Conservation (phyloP, 2,797 vertebrate genomes). For the Pangasius krempfi region DNA sequence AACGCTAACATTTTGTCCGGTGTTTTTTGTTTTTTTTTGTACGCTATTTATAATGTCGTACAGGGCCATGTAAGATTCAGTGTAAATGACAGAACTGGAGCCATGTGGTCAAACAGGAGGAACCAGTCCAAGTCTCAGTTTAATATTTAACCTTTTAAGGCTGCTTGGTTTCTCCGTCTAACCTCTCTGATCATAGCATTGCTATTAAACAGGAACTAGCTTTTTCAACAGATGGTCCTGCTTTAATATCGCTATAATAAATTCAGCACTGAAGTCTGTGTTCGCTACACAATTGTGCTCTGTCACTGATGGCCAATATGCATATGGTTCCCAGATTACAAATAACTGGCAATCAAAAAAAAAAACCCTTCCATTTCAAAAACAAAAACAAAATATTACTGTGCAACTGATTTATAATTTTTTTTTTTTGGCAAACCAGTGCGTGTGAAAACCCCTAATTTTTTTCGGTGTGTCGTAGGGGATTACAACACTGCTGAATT, state of each 20-base stretch:
- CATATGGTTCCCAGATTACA: constrained; percentile 17
- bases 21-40: not conserved
- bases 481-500: constrained; percentile 55
- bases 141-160: not conserved
- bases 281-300: constrained; percentile 9
- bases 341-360: constrained; percentile 15
- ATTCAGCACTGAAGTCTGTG: constrained; percentile 1
- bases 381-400: constrained; percentile 47
- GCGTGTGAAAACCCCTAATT: constrained; percentile 32
- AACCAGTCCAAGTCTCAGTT: not conserved
- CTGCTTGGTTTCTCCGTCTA: not conserved
- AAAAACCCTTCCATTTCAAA: constrained; percentile 9
- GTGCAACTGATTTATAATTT: constrained; percentile 31
- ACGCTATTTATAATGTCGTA: not conserved
- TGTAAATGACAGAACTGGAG: not conserved
- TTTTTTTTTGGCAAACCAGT: constrained; percentile 45
- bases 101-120: not conserved
- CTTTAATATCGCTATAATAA: constrained; percentile 35
- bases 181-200: not conserved
- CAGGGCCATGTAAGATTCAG: not conserved
- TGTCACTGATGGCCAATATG: constrained; percentile 22
- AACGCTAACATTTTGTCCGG: not conserved
- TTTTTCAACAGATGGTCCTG: constrained; percentile 30
- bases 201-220: not conserved
- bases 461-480: constrained; percentile 37